phyloP scores from a whole-genome alignment of 2,888 invertebrate species.

The Synergus gifuensis region DNA sequence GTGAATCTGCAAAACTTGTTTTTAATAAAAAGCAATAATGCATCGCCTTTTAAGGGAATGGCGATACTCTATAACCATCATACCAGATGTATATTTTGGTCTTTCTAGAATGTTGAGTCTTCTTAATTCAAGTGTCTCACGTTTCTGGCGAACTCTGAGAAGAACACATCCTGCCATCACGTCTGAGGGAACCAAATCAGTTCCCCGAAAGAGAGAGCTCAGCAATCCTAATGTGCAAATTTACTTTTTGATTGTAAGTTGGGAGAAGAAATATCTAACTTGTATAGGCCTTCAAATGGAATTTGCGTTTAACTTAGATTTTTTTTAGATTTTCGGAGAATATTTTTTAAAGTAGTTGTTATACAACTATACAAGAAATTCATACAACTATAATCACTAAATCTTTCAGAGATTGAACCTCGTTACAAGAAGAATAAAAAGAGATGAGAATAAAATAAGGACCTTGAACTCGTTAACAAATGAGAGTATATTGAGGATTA shows the following conservation, averaged over 20 bases:
- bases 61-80: conserved; percentile 45
- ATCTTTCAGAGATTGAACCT: no score
- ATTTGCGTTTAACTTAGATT: not conserved
- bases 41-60: not conserved
- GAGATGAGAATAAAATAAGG: not conserved
- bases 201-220: conserved; percentile 89
- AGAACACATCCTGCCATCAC: conserved; percentile 92
- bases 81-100: conserved; percentile 84
- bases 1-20: conserved; percentile 76
- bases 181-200: conserved; percentile 93
- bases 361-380: no score
- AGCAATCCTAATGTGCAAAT: conserved; percentile 80
- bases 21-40: not conserved
- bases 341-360: no score
- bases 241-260: not conserved
- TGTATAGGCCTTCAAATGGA: not conserved
- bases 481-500: not conserved
- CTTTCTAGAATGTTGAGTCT: conserved; percentile 83
- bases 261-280: not conserved
- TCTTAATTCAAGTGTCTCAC: conserved; percentile 85
- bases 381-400: no score
- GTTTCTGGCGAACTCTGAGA: conserved; percentile 87
- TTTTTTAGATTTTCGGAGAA: not conserved
- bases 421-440: no score
- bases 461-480: not conserved